These are phyloP conservation scores for Anguilla marmorata DNA, from an alignment of 2,797 vertebrate genomes.

Conservation along the genomic window DNA sequence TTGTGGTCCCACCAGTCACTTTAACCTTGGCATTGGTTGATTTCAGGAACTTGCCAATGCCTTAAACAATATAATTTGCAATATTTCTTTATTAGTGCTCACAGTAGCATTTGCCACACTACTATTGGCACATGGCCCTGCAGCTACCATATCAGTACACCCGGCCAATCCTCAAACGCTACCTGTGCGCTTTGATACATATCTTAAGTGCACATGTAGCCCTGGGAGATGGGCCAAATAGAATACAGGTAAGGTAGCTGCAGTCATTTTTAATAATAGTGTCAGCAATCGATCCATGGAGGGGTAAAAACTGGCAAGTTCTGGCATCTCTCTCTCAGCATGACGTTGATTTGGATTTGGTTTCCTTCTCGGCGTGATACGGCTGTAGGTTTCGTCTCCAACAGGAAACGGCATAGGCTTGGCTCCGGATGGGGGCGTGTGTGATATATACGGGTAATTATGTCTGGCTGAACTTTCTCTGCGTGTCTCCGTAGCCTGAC, in stretches of 20 bases:
- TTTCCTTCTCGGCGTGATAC: neutral
- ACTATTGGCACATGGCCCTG: neutral
- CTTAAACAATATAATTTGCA: neutral
- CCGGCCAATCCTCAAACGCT: no score
- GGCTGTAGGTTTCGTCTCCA: neutral
- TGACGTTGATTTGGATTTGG: neutral
- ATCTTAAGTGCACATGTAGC: neutral
- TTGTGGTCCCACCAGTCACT: neutral
- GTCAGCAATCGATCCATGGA: neutral
- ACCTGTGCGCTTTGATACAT: no score
- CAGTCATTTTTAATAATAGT: neutral
- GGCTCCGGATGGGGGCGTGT: neutral
- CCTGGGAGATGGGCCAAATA: neutral
- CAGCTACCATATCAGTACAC: no score
- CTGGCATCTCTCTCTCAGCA: neutral
- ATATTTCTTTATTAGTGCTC: neutral
- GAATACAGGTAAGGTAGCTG: neutral
- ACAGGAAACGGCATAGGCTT: neutral
- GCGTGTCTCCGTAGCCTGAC: constrained; percentile 79
- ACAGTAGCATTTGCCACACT: neutral
- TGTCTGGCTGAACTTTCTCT: neutral
- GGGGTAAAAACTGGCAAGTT: neutral
- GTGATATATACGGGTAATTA: neutral
- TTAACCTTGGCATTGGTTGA: neutral
- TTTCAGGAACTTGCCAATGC: neutral